Evolutionary conservation across 2,888 invertebrate genomes (phyloP).

Genomic region (Melolontha melolontha): DNA sequence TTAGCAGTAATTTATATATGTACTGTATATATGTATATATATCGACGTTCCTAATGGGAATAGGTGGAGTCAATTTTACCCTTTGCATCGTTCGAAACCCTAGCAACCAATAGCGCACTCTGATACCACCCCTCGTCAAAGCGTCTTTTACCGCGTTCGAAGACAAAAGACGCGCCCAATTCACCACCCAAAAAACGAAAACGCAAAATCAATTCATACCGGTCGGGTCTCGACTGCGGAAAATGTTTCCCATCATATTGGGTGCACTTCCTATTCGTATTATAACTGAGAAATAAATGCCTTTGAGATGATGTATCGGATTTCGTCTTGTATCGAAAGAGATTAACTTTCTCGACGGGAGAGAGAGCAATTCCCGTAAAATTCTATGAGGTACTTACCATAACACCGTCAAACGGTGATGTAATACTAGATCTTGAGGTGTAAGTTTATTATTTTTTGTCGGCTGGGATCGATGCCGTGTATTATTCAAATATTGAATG

Average conservation of each 20-base stretch:
- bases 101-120: slow-evolving; percentile 34
- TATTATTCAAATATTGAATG: no score
- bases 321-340: slow-evolving; percentile 25
- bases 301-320: slow-evolving; percentile 26
- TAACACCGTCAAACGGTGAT: slow-evolving; percentile 1
- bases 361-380: slow-evolving; percentile 16
- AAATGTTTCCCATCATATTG: slow-evolving; percentile 39
- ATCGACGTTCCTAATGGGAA: slow-evolving; percentile 2
- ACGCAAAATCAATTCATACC: not conserved
- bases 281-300: slow-evolving; percentile 25
- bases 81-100: slow-evolving; percentile 13
- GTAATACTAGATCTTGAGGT: slow-evolving; percentile 11
- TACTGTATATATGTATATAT: no score
- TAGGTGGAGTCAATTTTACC: slow-evolving; percentile 33
- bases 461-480: not conserved
- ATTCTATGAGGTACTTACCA: slow-evolving; percentile 3
- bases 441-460: slow-evolving; percentile 1
- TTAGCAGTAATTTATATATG: no score
- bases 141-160: slow-evolving; percentile 1
- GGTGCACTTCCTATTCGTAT: slow-evolving; percentile 41
- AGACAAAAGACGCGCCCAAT: slow-evolving; percentile 14
- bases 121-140: slow-evolving; percentile 21
- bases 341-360: slow-evolving; percentile 32
- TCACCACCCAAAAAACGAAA: slow-evolving; percentile 1
- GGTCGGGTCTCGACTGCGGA: not conserved